These are phyloP conservation scores for Isichthys henryi DNA, from an alignment of 2,113 vertebrate species.

Conservation along the genomic window DNA sequence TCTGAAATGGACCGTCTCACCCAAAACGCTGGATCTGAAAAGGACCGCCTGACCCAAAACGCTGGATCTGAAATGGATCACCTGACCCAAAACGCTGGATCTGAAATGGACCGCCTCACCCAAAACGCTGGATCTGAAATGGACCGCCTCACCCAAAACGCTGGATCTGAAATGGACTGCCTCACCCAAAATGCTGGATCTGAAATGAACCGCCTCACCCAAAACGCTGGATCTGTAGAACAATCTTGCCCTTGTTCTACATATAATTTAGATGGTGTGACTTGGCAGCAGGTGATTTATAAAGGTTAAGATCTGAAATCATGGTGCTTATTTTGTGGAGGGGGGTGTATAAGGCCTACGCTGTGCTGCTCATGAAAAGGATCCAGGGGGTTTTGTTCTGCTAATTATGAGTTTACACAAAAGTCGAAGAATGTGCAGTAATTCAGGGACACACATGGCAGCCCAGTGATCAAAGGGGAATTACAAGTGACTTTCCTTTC, in stretches of 20 bases:
- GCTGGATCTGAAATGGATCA: too few relatives aligned
- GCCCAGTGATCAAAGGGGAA: conserved; percentile 23
- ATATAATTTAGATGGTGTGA: neutral
- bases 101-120: too few relatives aligned
- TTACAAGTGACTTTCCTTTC: conserved; percentile 25
- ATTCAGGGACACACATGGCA: conserved; percentile 20
- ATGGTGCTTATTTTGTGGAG: neutral
- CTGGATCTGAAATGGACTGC: too few relatives aligned
- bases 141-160: too few relatives aligned
- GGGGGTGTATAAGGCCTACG: neutral
- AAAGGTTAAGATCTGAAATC: neutral
- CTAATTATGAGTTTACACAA: conserved; percentile 26
- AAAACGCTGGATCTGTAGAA: too few relatives aligned
- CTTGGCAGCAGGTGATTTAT: neutral
- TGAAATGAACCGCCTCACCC: too few relatives aligned
- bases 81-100: too few relatives aligned
- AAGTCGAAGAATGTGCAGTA: conserved; percentile 24
- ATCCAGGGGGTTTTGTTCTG: conserved; percentile 12
- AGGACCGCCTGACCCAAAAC: too few relatives aligned
- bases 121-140: too few relatives aligned
- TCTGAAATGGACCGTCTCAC: too few relatives aligned
- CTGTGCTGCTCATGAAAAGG: neutral
- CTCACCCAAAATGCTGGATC: too few relatives aligned
- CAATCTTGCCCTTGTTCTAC: neutral
- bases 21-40: too few relatives aligned